Conservation (phyloP, 2,113 vertebrate genomes). For the Cavia porcellus region DNA sequence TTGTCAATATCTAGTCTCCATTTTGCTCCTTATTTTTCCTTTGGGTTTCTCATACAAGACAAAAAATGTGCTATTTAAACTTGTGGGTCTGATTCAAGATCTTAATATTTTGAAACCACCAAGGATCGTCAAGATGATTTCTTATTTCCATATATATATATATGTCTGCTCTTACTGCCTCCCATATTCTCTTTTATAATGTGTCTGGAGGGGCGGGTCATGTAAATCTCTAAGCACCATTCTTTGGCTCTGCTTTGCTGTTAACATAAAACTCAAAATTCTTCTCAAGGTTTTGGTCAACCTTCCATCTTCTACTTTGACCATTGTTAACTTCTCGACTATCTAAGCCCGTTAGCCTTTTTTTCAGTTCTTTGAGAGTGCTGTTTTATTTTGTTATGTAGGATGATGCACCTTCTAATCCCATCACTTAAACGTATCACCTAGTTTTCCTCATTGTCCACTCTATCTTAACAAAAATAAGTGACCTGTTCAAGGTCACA, state of each 20-base stretch:
- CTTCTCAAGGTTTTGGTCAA: background rate
- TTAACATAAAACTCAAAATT: background rate
- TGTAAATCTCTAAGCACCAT: background rate
- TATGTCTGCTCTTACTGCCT: background rate
- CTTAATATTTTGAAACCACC: background rate
- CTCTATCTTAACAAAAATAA: background rate
- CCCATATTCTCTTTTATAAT: background rate
- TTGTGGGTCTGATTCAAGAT: background rate
- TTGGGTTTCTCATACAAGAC: background rate
- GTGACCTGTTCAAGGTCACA: background rate
- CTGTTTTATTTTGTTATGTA: background rate
- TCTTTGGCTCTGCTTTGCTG: background rate
- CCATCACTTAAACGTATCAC: background rate
- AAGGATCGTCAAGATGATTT: background rate
- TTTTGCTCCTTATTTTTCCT: background rate
- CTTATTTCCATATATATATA: background rate
- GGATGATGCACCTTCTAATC: background rate
- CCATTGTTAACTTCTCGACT: background rate
- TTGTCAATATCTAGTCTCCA: too few species aligned
- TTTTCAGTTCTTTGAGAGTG: background rate
- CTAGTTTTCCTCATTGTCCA: background rate
- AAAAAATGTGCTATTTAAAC: background rate
- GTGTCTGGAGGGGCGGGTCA: background rate
- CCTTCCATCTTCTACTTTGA: background rate
- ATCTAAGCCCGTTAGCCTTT: background rate